phyloP scores from a whole-genome alignment of 2,888 invertebrate genomes.

The Teleiodes luculella region DNA sequence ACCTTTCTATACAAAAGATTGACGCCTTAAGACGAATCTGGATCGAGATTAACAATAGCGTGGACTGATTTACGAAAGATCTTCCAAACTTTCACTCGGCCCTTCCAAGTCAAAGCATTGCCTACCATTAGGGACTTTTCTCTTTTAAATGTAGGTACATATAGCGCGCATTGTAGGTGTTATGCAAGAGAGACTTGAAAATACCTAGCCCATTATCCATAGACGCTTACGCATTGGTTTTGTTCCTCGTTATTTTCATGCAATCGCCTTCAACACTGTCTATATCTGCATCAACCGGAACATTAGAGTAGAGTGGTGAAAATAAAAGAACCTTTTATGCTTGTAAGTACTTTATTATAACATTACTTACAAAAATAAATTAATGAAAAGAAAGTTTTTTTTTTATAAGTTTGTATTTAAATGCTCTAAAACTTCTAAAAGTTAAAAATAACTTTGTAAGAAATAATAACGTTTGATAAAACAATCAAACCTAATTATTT shows the following conservation, averaged over 20 bases:
- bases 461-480: too few relatives aligned
- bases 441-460: too few relatives aligned
- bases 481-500: too few relatives aligned
- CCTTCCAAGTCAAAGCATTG: slow-evolving; percentile 45
- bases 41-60: slow-evolving; percentile 53
- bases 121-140: slow-evolving; percentile 43
- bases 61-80: slow-evolving; percentile 59
- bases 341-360: too few relatives aligned
- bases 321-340: too few relatives aligned
- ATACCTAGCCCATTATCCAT: not conserved
- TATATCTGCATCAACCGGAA: too few relatives aligned
- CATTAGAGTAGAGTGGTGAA: too few relatives aligned
- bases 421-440: too few relatives aligned
- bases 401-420: too few relatives aligned
- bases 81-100: slow-evolving; percentile 67
- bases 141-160: slow-evolving; percentile 22
- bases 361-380: too few relatives aligned
- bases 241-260: not conserved
- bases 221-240: not conserved
- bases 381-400: too few relatives aligned
- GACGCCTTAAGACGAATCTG: slow-evolving; percentile 56
- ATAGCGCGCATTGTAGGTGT: slow-evolving; percentile 8
- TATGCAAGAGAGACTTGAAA: slow-evolving; percentile 14
- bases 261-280: too few relatives aligned
- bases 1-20: slow-evolving; percentile 51